Percentiles rank a stretch among this genome's conserved stretches.
Conservation (phyloP, 2,797 vertebrate species). For the Peromyscus attwateri region DNA sequence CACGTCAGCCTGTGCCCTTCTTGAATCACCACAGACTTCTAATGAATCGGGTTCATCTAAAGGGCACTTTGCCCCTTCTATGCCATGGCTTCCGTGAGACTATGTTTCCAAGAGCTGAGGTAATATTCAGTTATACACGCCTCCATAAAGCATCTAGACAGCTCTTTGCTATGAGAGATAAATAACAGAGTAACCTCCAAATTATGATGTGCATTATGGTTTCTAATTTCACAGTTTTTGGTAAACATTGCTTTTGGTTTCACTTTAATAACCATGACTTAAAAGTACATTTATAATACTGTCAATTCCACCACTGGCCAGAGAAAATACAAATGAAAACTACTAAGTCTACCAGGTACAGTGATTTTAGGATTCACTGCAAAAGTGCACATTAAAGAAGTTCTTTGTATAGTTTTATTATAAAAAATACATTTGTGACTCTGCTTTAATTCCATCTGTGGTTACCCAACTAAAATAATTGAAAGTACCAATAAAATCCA, state of each 20-base stretch:
- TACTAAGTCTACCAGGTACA: constrained; percentile 11
- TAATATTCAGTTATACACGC: background rate
- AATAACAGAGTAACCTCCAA: background rate
- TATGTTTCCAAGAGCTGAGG: background rate
- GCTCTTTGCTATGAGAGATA: background rate
- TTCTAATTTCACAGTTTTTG: constrained; percentile 43
- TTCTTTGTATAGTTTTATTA: constrained; percentile 50
- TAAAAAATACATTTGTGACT: background rate
- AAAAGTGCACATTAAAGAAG: background rate
- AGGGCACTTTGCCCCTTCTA: background rate
- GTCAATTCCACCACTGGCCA: constrained; percentile 42
- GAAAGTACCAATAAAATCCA: background rate
- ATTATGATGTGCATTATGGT: background rate
- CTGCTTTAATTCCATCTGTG: constrained; percentile 20
- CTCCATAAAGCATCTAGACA: background rate
- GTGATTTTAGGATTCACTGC: constrained; percentile 41
- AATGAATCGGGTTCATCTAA: background rate
- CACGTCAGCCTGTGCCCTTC: background rate
- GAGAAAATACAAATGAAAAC: background rate
- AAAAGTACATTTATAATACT: constrained; percentile 54
- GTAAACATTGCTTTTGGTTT: constrained; percentile 73
- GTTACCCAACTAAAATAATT: background rate
- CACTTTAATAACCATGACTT: background rate
- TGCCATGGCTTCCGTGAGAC: background rate
- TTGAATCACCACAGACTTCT: constrained; percentile 18